Base-by-base conservation (phyloP, 2,113 vertebrate species). In the Merops nubicus region DNA sequence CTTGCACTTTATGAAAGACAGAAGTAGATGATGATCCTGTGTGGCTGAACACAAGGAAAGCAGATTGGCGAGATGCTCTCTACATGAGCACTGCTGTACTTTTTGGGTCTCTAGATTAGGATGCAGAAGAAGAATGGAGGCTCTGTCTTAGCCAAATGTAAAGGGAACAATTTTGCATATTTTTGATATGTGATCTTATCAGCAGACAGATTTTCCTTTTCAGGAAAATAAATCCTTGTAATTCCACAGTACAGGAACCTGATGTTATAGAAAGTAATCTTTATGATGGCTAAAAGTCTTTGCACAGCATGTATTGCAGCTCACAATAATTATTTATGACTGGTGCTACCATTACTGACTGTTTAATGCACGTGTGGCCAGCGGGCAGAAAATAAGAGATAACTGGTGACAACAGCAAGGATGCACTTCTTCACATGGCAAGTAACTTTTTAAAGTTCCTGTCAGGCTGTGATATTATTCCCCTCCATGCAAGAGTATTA, bases 101-200 rank as follows among this genome's bases (percentile, higher is more conserved):
- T 63, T 65, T 45, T 34, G 43, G 56, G 56, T 56, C 40, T 85
- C 63, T 60, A 94, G 82, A 96, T 97, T 82, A 92, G 73, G 62
- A 96, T 96, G 94, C 85, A 75, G 88, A 63, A 89, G 72, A 91
- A 90, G 73, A 93, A 95, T 38, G 53, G 53, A 57, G 40, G 42
- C 73, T 91, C 87, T 96, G 82, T 86, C 90, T 91, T 91, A 93
- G 85, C 84, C 84, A 90, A 95, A 93, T n/a, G 85, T 26, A 91
- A 95, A 92, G 33, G 70, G 84, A 96, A 83, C 59, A 65, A 87
- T 96, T 97, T 92, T 96, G 79, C 96, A 94, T 97, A 93, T 96
- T 95, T 97, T 88, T 95, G 90, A 95, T 93, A 95, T 83, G 91
- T 77, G 93, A 95, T 94, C 88, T 93, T 97, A 97, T 93, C 92